phyloP scores from a whole-genome alignment of 2,888 invertebrate species.

The Phaedon cochleariae region DNA sequence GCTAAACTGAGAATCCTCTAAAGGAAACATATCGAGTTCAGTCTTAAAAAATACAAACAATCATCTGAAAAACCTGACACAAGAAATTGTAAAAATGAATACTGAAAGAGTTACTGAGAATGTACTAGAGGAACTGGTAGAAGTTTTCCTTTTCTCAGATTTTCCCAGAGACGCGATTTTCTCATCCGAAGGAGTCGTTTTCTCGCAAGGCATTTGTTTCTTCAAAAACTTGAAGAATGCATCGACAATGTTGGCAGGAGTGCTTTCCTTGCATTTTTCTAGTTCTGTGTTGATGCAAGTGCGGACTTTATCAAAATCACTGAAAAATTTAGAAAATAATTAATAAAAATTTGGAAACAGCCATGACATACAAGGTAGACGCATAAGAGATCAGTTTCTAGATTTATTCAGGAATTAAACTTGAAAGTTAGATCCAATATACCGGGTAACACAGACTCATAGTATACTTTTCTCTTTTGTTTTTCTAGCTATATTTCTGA shows the following conservation, averaged over 20 bases:
- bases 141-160: background rate
- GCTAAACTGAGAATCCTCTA: background rate
- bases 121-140: background rate
- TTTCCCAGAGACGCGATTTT: background rate
- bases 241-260: conserved; percentile 82
- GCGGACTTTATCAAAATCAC: conserved; percentile 67
- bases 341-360: background rate
- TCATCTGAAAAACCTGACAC: background rate
- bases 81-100: background rate
- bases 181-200: too few species aligned
- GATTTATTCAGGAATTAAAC: too few species aligned
- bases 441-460: too few species aligned
- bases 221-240: conserved; percentile 75
- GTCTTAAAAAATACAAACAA: background rate
- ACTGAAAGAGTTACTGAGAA: background rate
- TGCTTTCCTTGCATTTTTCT: conserved; percentile 76
- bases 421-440: too few species aligned
- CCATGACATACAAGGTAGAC: too few species aligned
- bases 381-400: too few species aligned
- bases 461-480: too few species aligned
- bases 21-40: background rate
- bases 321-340: conserved; percentile 53
- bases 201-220: conserved; percentile 70
- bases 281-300: conserved; percentile 69
- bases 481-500: too few species aligned